Evolutionary conservation across 2,797 vertebrate species (phyloP).

Genomic region (Numenius phaeopus): DNA sequence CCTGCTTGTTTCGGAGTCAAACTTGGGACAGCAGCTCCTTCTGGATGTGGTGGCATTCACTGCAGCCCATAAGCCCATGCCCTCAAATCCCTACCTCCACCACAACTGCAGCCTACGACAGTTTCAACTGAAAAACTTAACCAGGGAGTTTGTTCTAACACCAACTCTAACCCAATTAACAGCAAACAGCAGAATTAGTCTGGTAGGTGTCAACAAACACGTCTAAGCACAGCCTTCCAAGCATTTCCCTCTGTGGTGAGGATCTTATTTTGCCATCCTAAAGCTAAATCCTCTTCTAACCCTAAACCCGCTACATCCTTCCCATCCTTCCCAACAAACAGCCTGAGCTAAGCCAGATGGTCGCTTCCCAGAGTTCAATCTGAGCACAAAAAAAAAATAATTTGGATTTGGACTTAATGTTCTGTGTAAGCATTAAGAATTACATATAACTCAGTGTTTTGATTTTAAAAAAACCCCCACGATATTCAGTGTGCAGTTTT

Average conservation of each 20-base stretch:
- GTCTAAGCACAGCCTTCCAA: background rate
- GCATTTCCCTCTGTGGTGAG: background rate
- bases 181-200: background rate
- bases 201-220: background rate
- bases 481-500: background rate
- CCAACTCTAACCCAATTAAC: background rate
- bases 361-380: background rate
- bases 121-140: background rate
- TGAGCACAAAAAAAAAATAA: background rate
- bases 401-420: background rate
- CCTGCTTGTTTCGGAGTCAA: background rate
- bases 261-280: background rate
- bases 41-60: background rate
- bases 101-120: background rate
- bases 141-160: background rate
- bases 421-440: background rate
- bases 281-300: background rate
- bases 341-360: background rate
- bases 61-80: background rate
- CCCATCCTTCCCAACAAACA: background rate
- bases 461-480: fast-evolving
- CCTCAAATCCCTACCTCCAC: background rate
- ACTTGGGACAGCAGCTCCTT: background rate
- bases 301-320: background rate
- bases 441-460: background rate